These are phyloP conservation scores for Lysandra bellargus DNA, from an alignment of 2,888 invertebrate species.

Conservation along the genomic window DNA sequence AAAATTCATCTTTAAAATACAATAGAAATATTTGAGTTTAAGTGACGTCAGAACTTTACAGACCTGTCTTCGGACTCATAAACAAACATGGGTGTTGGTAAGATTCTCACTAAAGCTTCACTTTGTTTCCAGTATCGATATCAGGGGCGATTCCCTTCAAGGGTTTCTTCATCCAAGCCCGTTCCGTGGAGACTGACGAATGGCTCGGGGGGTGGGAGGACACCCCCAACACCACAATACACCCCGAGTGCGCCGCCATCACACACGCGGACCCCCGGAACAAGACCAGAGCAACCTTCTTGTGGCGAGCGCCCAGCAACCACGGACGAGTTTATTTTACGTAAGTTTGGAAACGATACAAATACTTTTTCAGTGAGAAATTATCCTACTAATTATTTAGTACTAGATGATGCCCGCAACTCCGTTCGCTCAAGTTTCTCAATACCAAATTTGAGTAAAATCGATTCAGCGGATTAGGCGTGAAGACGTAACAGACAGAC, in stretches of 20 bases:
- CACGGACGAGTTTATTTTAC: constrained; percentile 89
- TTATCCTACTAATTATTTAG: too few relatives aligned
- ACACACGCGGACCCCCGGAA: constrained; percentile 89
- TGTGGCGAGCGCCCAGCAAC: constrained; percentile 87
- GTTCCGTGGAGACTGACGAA: constrained; percentile 84
- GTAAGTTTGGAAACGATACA: constrained; percentile 78
- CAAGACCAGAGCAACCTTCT: constrained; percentile 85
- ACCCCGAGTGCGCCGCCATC: constrained; percentile 89
- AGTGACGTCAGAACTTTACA: neutral
- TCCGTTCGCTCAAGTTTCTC: too few relatives aligned
- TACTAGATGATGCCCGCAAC: too few relatives aligned
- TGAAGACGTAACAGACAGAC: too few relatives aligned
- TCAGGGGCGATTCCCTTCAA: constrained; percentile 83
- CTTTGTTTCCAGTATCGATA: constrained; percentile 75
- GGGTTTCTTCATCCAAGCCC: constrained; percentile 91
- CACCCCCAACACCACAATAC: constrained; percentile 86
- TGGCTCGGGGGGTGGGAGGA: constrained; percentile 89
- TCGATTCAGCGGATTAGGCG: too few relatives aligned
- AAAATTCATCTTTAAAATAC: neutral
- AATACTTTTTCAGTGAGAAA: too few relatives aligned
- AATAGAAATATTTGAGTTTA: neutral
- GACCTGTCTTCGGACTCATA: neutral
- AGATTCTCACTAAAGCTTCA: neutral
- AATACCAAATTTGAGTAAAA: too few relatives aligned
- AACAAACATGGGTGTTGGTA: neutral